These are phyloP conservation scores for Camponotus pennsylvanicus DNA, from an alignment of 1,140 invertebrate genomes.

Conservation along the genomic window DNA sequence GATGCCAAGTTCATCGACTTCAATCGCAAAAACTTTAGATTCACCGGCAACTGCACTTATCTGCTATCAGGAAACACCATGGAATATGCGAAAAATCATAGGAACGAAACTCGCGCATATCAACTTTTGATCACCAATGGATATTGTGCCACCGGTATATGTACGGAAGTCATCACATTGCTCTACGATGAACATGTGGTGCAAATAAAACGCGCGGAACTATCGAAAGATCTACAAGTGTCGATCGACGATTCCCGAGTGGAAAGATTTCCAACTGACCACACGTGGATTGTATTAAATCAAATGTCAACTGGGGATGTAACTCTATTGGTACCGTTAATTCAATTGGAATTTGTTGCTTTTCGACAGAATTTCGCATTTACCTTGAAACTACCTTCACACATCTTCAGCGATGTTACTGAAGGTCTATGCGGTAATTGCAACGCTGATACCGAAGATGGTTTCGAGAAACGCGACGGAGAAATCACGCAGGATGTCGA, in stretches of 20 bases:
- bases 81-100: constrained; percentile 64
- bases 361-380: constrained; percentile 87
- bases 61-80: constrained; percentile 89
- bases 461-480: constrained; percentile 88
- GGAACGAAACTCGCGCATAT: constrained; percentile 88
- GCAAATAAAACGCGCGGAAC: constrained; percentile 84
- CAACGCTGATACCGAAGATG: constrained; percentile 89
- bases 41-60: constrained; percentile 93
- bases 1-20: constrained; percentile 91
- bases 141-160: constrained; percentile 87
- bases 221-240: constrained; percentile 42
- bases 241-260: constrained; percentile 81
- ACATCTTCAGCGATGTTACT: constrained; percentile 90
- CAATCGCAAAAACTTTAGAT: constrained; percentile 90
- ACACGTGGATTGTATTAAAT: constrained; percentile 83
- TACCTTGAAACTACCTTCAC: constrained; percentile 89
- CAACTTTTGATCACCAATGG: constrained; percentile 89
- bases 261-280: constrained; percentile 77
- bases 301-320: constrained; percentile 81
- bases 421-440: constrained; percentile 94
- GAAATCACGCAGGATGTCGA: constrained; percentile 78
- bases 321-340: constrained; percentile 81
- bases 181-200: constrained; percentile 89
- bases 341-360: constrained; percentile 82
- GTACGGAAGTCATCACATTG: constrained; percentile 89